A percentile compares a stretch with the other conserved stretches of the same genome.
phyloP scores from a whole-genome alignment of 2,113 vertebrate species.

The Euleptes europaea region DNA sequence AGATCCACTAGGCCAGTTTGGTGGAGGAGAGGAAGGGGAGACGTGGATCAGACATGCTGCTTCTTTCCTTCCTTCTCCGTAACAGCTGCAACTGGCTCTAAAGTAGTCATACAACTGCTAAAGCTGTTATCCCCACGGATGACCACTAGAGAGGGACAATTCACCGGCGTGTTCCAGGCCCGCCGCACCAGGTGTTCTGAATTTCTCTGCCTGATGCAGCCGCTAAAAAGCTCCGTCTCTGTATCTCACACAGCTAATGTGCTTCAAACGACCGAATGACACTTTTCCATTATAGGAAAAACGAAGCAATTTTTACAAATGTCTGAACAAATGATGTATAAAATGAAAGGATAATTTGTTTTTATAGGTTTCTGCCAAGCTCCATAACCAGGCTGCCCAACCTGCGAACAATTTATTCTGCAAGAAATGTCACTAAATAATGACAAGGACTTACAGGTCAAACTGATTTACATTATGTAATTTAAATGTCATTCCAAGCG shows the following conservation, averaged over 20 bases:
- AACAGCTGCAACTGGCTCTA: neutral
- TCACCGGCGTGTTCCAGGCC: neutral
- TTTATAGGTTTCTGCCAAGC: slow-evolving; percentile 71
- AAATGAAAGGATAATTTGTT: slow-evolving; percentile 78
- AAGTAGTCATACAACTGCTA: neutral
- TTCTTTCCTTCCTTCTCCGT: rapidly evolving
- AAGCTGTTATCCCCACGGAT: neutral
- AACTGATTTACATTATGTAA: slow-evolving; percentile 80
- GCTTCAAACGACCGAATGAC: slow-evolving; percentile 54
- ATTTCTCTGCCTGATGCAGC: neutral
- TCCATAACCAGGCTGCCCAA: slow-evolving; percentile 61
- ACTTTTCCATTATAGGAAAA: slow-evolving; percentile 66
- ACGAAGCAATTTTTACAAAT: slow-evolving; percentile 69
- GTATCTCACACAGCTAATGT: slow-evolving; percentile 45
- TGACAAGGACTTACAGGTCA: slow-evolving; percentile 76
- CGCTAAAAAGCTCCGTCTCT: slow-evolving; percentile 20
- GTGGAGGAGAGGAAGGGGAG: too few relatives aligned
- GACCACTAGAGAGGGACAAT: slow-evolving; percentile 16
- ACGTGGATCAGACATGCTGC: neutral
- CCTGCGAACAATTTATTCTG: slow-evolving; percentile 70
- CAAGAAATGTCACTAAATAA: slow-evolving; percentile 75
- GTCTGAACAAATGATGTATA: slow-evolving; percentile 73
- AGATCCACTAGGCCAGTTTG: neutral
- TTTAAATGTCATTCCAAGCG: slow-evolving; percentile 81
- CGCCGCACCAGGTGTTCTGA: neutral